phyloP scores from a whole-genome alignment of 2,113 vertebrate genomes.

The Prietella phreatophila region DNA sequence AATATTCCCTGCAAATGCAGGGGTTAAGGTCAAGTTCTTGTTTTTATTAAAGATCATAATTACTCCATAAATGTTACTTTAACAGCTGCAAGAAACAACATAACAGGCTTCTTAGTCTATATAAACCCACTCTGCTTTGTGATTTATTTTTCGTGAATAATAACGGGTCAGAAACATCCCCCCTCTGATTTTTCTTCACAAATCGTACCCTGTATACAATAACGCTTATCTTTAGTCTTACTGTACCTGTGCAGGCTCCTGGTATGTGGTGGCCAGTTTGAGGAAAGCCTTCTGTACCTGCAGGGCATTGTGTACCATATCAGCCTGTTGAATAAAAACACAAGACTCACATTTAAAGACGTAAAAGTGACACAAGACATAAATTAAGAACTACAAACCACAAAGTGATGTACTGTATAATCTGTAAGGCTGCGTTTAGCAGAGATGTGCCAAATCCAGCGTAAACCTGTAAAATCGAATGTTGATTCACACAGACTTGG shows the following conservation, averaged over 20 bases:
- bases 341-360: slow-evolving; percentile 15
- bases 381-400: neutral
- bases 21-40: too few species aligned
- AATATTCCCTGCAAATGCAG: too few species aligned
- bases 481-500: neutral
- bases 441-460: neutral
- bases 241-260: slow-evolving; percentile 83
- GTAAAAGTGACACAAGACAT: neutral
- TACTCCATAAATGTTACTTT: too few species aligned
- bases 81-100: too few species aligned
- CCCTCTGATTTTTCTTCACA: too few species aligned
- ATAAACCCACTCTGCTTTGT: too few species aligned
- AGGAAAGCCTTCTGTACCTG: slow-evolving; percentile 86
- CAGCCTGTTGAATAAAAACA: slow-evolving; percentile 76
- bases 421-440: neutral
- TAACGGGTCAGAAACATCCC: too few species aligned
- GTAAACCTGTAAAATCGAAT: slow-evolving; percentile 25
- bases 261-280: slow-evolving; percentile 82
- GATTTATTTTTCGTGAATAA: too few species aligned
- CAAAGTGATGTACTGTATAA: neutral
- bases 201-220: neutral
- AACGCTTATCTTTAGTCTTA: slow-evolving; percentile 64
- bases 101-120: too few species aligned
- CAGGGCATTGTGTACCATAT: slow-evolving; percentile 88
- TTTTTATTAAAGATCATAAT: too few species aligned